Evolutionary conservation across 2,797 vertebrate species (phyloP), one percentile per base, ranked within the genome.

Genomic region (Helicolenus hilgendorfi): DNA sequence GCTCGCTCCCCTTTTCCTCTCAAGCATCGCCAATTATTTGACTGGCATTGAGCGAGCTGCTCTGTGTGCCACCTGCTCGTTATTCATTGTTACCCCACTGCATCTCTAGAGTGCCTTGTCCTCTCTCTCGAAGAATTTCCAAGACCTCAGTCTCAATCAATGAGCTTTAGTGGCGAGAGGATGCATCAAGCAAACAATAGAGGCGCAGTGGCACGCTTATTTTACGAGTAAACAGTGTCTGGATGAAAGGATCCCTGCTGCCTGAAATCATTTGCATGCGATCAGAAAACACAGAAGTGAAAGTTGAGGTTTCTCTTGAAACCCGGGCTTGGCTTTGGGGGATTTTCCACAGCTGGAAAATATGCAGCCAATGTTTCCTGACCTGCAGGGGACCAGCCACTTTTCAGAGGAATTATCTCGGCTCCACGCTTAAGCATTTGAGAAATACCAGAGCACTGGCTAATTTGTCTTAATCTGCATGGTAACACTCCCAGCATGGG

Each of bases 21-120:
- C 71, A 59, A 91, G 69, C 76, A 75, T 55, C 68, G 62, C 36
- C 91, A 87, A 79, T 94, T 91, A 91, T 89, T 78, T 83, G 81
- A 87, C 69, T 85, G 88, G 29, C 22, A 68, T 60, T 18, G 82
- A 85, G 62, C 60, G 56, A 70, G 45, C 69, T 73, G 73, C 72
- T 79, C 33, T 35, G 60, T 70, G 85, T 86, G 83, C 78, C 81
- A 83, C 77, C 81, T 78, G 81, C 83, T 91, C 75, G 29, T 94
- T 91, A 89, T 92, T 94, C 81, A 91, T 73, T 71, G 69, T 90
- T 77, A 76, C 68, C 71, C 63, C 75, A 7, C 64, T 20, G 72
- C 64, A 86, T 89, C 89, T 79, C 59, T 3, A 2, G 68, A 83
- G 72, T 60, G 56, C 60, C 76, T 56, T n/a, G 73, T 92, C 72